Evolutionary conservation across 2,113 vertebrate species (phyloP), one percentile per base, ranked within the genome.

Genomic region (Lutjanus erythropterus): DNA sequence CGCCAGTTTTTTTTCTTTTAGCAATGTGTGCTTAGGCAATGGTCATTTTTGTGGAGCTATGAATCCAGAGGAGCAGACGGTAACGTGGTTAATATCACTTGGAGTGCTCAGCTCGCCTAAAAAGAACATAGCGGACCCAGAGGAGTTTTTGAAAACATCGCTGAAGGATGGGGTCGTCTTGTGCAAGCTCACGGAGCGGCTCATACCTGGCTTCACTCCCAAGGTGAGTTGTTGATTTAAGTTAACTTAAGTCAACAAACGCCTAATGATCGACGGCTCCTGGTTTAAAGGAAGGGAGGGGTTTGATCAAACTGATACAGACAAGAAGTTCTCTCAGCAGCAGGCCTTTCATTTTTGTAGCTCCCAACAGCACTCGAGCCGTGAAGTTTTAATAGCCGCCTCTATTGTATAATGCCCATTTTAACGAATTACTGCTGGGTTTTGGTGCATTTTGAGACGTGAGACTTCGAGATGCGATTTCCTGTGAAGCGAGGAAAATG

Each of bases 101-200:
- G 98, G 98, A 85, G 98, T 99, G 67, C 92, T 99, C 67, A 95
- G 98, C 90, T 99, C 98, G 27, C 98, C 98, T 0, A 99, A 99
- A 88, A 99, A 99, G 94, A 97, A 92, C 47, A 92, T 99, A 71
- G 95, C 96, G 23, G 97, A 99, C 91, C 98, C 98, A 0, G 95
- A 97, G 88, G 96, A 96, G 46, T 99, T 99, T 93, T 80, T 99
- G 87, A 97, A 97, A 94, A 88, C 91, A 9, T 96, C 96, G 5
- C 89, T 99, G 65, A 96, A 94, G 92, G 97, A 99, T 95, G 98
- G 98, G 73, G 96, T 97, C 29, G 97, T 98, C 59, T 92, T 99
- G 52, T 99, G 98, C 85, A 98, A 95, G 84, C 96, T 99, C 50
- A 85, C 97, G 47, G 96, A 96, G 85, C 95, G 97, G 1, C 94